Base-by-base conservation (phyloP, 2,113 vertebrate genomes). In the Pangasianodon gigas region DNA sequence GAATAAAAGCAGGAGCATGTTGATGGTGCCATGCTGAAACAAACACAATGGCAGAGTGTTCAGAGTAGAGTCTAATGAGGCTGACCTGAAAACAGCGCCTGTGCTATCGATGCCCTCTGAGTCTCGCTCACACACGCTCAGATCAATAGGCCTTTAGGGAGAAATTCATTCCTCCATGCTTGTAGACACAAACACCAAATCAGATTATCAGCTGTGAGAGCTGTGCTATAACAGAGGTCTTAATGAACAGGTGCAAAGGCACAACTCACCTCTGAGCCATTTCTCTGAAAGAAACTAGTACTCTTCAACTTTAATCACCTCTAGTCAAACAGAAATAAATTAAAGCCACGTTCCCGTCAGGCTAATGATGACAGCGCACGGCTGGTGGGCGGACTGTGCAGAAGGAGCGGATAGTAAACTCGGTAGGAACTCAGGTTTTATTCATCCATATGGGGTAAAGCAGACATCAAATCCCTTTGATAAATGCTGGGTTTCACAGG, bases 131-230 rank as follows among this genome's bases (percentile, higher is more conserved):
- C 82, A 82, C 29, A 92, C 29, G 26, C 48, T 48, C 32, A 86
- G 88, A 91, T 92, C 90, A 90, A 92, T 91, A 89, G 75, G 81
- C 71, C 88, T 88, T 89, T 51, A 65, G 81, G 62, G 90, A 88
- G 75, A 90, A 90, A 88, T 89, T 92, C 71, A 89, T 89, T 90
- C 88, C 86, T 54, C 80, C 82, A 88, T 86, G 84, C 89, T 65
- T 86, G 91, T 62, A 44, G 82, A 90, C 82, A 90, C n/a, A 74
- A 88, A 90, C 85, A 85, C 3, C 41, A 75, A 75, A 89, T 84
- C 86, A 88, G 74, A 79, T 90, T 82, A 91, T 91, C 88, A 88
- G 88, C 60, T 71, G 88, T 52, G 74, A 89, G 74, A 56, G 48
- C 51, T 51, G 60, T 44, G 44, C 81, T 74, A 9, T 60, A 87